Conservation (phyloP, 2,888 invertebrate genomes). For the Nemurella pictetii region DNA sequence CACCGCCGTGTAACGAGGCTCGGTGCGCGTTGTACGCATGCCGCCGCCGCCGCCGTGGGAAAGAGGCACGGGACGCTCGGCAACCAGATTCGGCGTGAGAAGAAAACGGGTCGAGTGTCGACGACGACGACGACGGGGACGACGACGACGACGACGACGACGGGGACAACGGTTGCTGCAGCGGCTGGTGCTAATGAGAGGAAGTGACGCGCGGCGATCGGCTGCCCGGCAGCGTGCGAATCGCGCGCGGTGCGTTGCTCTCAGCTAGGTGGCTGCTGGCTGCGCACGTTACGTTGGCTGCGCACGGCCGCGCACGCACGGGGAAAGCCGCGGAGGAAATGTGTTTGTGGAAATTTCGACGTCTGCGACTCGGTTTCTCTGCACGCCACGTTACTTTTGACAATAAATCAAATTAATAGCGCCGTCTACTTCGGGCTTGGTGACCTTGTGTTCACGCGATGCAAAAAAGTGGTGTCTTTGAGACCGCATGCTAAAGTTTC, state of each 20-base stretch:
- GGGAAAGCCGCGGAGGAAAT: not conserved
- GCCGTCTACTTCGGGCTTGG: no score
- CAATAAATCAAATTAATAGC: no score
- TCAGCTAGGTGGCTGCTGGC: no score
- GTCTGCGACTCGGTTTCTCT: not conserved
- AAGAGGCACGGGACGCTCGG: not conserved
- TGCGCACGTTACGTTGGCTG: not conserved
- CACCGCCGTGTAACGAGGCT: not conserved
- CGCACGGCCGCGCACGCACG: not conserved
- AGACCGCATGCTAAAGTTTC: no score
- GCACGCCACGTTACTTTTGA: no score
- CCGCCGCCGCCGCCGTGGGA: not conserved
- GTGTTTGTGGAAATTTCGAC: not conserved
- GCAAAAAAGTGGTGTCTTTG: no score
- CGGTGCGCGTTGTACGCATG: not conserved
- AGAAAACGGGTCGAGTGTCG: not conserved
- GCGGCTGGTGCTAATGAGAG: conserved; percentile 15
- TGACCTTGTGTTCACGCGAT: no score
- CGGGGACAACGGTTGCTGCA: no score
- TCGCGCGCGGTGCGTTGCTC: not conserved
- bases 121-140: not conserved
- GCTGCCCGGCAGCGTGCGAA: not conserved
- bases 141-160: no score
- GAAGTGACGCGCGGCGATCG: not conserved
- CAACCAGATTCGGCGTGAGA: conserved; percentile 21